Base-by-base conservation (phyloP, 30 jellyfish, hydroid and myxozoan species). In the Clytia hemisphaerica region DNA sequence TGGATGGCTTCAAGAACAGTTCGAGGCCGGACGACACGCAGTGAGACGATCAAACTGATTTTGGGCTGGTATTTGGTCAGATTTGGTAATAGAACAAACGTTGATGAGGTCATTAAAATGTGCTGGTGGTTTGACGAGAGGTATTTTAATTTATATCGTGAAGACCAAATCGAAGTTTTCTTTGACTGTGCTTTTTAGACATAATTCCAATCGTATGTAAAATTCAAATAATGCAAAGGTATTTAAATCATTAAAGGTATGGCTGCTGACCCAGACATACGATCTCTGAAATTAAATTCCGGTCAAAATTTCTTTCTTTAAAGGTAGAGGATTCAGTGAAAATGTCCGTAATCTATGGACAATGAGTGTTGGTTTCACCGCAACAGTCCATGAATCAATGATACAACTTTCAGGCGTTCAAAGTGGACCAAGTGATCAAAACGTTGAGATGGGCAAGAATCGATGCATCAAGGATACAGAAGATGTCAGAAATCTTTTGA, bases 11-110 rank as follows among this genome's bases (percentile, higher is more conserved):
- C 30, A 34, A 18, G 24, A 69, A 6, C 29, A 46, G 55, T 68
- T 68, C 53, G 18, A 16, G 29, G 82, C 31, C 16, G 77, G 73
- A 14, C 38, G 18, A 15, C 82, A 71, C 53, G 58, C 82, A 19
- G 60, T 71, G 18, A 33, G 62, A n/a, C 35, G 82, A 21, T 48
- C 60, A 14, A 26, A 48, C 5, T 36, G 70, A 6, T 10, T 47
- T 37, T 67, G 92, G 92, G 57, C 69, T 67, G 92, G 92, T 4
- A 25, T 77, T 44, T 77, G 84, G 82, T 6, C 92, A 12, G 80
- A 77, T 30, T 70, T 78, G 15, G 82, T 46, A 4, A 78, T 78
- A 26, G 92, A 78, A 48, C 92, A 78, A 49, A 50, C 61, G 42
- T 4, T 78, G 87, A 67, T 78, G 92, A 54, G 88, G 19, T 50